Percentiles rank a stretch among this genome's conserved stretches.
These are phyloP conservation scores for Chrysochloris asiatica DNA, from an alignment of 2,113 vertebrate species.

Conservation along the genomic window DNA sequence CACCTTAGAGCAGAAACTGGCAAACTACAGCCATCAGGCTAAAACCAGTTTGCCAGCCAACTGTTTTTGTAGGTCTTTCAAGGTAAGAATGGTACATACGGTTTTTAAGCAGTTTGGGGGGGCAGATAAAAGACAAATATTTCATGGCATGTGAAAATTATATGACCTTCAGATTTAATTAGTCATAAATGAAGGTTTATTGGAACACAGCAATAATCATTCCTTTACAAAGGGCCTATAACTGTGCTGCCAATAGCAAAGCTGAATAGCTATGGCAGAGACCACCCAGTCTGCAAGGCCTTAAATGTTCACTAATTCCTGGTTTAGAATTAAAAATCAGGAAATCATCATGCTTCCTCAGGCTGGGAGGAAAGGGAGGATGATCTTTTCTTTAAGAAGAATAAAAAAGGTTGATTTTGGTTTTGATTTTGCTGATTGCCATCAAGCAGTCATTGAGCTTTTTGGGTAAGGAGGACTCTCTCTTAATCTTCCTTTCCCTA, in stretches of 20 bases:
- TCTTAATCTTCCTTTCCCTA: not conserved
- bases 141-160: conserved; percentile 28
- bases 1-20: not conserved
- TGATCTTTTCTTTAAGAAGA: not conserved
- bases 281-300: not conserved
- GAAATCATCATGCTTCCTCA: not conserved
- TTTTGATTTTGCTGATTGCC: too few relatives aligned
- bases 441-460: not conserved
- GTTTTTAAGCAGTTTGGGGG: not conserved
- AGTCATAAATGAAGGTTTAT: conserved; percentile 41
- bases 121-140: not conserved
- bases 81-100: not conserved
- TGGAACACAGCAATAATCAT: not conserved
- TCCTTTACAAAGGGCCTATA: not conserved
- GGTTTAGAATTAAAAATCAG: too few relatives aligned
- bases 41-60: not conserved
- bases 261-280: not conserved
- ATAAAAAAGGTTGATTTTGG: not conserved
- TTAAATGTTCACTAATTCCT: not conserved
- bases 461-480: not conserved
- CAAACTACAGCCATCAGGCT: not conserved
- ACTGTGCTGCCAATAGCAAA: not conserved
- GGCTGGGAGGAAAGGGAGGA: fast-evolving
- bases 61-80: not conserved
- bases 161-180: conserved; percentile 59